These are phyloP conservation scores for Mesorhabditis spiculigera DNA, from an alignment of 2,888 invertebrate species.

Conservation along the genomic window DNA sequence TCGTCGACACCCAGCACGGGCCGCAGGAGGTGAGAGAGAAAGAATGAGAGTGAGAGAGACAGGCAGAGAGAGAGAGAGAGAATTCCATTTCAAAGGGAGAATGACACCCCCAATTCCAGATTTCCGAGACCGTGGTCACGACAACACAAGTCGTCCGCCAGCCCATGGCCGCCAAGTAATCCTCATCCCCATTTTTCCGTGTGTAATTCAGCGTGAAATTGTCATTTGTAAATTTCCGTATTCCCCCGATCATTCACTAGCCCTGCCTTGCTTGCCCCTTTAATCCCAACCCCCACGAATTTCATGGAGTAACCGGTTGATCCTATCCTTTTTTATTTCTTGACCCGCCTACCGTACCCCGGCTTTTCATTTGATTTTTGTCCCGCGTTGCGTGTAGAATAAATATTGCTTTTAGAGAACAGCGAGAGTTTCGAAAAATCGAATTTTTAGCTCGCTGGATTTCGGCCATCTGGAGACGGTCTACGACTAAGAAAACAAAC, in stretches of 20 bases:
- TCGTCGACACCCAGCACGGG: slow-evolving; percentile 3
- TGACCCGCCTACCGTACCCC: too few relatives aligned
- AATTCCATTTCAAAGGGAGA: background rate
- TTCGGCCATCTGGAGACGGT: slow-evolving; percentile 6
- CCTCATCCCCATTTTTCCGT: background rate
- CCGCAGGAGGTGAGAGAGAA: slow-evolving; percentile 4
- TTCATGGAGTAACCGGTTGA: too few relatives aligned
- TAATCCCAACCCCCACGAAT: background rate
- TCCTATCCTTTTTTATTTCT: too few relatives aligned
- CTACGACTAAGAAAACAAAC: background rate
- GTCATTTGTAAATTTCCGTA: background rate
- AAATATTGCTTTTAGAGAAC: background rate
- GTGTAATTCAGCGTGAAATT: background rate
- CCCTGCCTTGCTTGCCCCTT: background rate
- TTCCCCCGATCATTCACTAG: background rate
- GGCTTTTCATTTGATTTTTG: background rate
- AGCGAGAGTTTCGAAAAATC: background rate
- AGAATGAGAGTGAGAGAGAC: background rate
- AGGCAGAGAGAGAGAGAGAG: background rate
- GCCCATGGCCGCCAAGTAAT: slow-evolving; percentile 3
- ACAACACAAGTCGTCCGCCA: background rate
- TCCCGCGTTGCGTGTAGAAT: background rate
- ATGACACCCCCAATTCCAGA: background rate
- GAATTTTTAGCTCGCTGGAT: background rate
- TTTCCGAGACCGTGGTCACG: background rate